Conservation (phyloP, 1,140 invertebrate genomes). For the Camponotus floridanus region DNA sequence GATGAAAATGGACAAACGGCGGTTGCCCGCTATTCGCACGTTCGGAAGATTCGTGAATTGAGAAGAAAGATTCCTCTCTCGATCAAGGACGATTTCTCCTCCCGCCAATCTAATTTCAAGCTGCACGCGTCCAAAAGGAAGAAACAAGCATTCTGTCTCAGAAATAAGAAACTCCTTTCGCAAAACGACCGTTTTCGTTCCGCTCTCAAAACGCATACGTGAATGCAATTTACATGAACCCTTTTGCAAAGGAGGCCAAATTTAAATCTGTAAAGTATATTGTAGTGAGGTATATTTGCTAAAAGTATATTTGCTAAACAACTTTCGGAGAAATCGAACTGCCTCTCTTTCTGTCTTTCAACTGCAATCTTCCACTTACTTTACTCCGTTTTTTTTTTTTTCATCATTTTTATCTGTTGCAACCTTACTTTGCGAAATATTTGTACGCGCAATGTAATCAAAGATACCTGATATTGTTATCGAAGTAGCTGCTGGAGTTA, state of each 20-base stretch:
- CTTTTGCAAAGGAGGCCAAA: conserved; percentile 8
- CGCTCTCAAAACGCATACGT: not conserved
- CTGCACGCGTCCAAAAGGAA: conserved; percentile 26
- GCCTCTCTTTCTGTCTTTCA: conserved; percentile 20
- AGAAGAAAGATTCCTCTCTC: not conserved
- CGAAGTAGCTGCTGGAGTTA: conserved; percentile 18
- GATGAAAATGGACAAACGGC: conserved; percentile 34
- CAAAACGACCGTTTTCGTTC: conserved; percentile 25
- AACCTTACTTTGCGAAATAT: conserved; percentile 4
- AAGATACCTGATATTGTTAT: conserved; percentile 27
- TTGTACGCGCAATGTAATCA: not conserved
- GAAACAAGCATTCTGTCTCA: conserved; percentile 1
- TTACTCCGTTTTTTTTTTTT: conserved; percentile 5
- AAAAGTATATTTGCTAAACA: conserved; percentile 64
- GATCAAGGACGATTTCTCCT: not conserved
- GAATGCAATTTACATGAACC: not conserved
- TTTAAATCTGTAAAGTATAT: conserved; percentile 58
- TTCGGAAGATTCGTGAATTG: not conserved
- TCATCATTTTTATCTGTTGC: not conserved
- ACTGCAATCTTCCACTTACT: not conserved
- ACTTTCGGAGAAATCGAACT: conserved; percentile 46
- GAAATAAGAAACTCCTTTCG: conserved; percentile 55
- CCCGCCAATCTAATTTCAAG: conserved; percentile 22
- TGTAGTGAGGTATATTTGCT: too few relatives aligned
- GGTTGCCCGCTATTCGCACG: conserved; percentile 31